These are phyloP conservation scores for Tenodera sinensis DNA, from an alignment of 2,888 invertebrate species.

Conservation along the genomic window DNA sequence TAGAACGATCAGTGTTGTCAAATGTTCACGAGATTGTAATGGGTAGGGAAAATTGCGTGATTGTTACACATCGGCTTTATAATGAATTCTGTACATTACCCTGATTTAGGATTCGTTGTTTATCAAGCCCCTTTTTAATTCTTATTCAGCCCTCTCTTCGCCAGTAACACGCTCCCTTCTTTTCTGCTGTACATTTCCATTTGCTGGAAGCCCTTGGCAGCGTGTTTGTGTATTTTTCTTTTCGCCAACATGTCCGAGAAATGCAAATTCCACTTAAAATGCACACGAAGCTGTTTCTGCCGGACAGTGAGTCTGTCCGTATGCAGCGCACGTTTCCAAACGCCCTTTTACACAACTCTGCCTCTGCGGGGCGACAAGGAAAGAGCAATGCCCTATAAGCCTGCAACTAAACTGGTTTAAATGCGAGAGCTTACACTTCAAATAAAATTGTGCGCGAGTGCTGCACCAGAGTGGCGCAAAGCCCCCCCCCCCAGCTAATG, in stretches of 20 bases:
- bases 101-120: too few species aligned
- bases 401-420: background rate
- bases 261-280: background rate
- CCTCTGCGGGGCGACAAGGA: background rate
- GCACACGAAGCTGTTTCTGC: background rate
- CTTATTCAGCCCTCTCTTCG: too few species aligned
- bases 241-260: background rate
- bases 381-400: background rate
- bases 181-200: background rate
- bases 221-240: background rate
- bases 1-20: too few species aligned
- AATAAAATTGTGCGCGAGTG: background rate
- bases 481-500: background rate
- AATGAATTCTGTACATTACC: too few species aligned
- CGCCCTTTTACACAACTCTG: background rate
- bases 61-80: too few species aligned
- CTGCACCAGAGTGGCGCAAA: background rate
- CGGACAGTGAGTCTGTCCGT: background rate
- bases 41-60: too few species aligned
- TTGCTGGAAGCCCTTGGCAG: background rate
- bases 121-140: too few species aligned
- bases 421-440: background rate
- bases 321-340: background rate
- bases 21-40: too few species aligned
- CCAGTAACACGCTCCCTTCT: background rate